phyloP scores from a whole-genome alignment of 2,113 vertebrate genomes.

The Aphyosemion australe region DNA sequence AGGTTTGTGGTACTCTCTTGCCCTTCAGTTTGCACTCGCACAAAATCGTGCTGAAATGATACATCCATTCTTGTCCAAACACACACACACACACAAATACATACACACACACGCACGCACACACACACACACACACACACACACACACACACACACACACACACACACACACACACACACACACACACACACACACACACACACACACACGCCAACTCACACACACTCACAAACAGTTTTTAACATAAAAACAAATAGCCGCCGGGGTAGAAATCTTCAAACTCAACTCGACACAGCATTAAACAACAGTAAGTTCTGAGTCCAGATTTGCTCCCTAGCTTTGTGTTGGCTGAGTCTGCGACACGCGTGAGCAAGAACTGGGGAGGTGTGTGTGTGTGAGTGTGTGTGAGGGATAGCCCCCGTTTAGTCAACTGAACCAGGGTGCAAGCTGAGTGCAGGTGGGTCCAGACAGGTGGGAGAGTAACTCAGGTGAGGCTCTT shows the following conservation, averaged over 20 bases:
- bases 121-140: conserved; percentile 22
- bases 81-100: conserved; percentile 22
- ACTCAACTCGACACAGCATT: conserved; percentile 69
- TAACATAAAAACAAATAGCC: conserved; percentile 60
- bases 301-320: conserved; percentile 68
- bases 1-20: conserved; percentile 30
- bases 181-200: conserved; percentile 20
- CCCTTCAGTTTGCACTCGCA: conserved; percentile 32
- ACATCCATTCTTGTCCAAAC: conserved; percentile 25
- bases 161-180: conserved; percentile 23
- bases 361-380: conserved; percentile 13
- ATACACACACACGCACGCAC: conserved; percentile 2
- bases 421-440: conserved; percentile 92
- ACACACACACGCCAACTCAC: conserved; percentile 8
- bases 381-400: not conserved
- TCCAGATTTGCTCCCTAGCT: conserved; percentile 68
- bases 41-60: conserved; percentile 27
- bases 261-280: conserved; percentile 54
- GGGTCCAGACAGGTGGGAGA: conserved; percentile 98
- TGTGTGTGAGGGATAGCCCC: not conserved
- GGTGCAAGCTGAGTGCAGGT: conserved; percentile 94
- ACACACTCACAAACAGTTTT: conserved; percentile 22
- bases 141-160: conserved; percentile 12
- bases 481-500: conserved; percentile 97
- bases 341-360: conserved; percentile 53